A percentile compares a stretch with the other conserved stretches of the same genome.
phyloP scores from a whole-genome alignment of 2,888 invertebrate species.

The Drosophila fungiperda region DNA sequence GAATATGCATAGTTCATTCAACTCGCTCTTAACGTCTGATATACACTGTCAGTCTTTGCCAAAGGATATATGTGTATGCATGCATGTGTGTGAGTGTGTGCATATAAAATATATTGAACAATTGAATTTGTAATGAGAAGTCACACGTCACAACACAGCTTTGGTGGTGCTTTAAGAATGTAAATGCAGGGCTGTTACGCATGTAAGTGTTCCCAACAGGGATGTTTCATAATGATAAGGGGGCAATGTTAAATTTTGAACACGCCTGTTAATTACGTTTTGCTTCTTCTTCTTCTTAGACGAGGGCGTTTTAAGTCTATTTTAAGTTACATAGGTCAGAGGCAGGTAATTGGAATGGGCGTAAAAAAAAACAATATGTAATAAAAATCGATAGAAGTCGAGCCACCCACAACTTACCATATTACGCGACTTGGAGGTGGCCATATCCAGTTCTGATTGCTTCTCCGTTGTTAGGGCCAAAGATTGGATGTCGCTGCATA shows the following conservation, averaged over 20 bases:
- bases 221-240: conserved; percentile 34
- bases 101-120: not conserved
- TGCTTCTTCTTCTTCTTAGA: not conserved
- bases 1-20: not conserved
- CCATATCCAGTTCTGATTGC: conserved; percentile 42
- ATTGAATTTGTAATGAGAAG: conserved; percentile 6
- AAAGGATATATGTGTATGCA: not conserved
- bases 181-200: conserved; percentile 30
- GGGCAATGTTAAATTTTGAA: conserved; percentile 8
- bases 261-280: conserved; percentile 28
- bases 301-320: conserved; percentile 29
- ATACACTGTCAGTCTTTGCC: not conserved
- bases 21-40: not conserved
- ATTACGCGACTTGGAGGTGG: conserved; percentile 64
- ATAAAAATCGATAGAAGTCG: conserved; percentile 46
- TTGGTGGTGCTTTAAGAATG: conserved; percentile 9
- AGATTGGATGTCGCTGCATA: conserved; percentile 56
- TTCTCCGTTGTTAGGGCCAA: conserved; percentile 36
- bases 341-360: conserved; percentile 10
- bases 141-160: not conserved
- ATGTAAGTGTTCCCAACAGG: conserved; percentile 4
- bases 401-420: conserved; percentile 59
- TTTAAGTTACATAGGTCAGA: conserved; percentile 66
- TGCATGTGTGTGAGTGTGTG: not conserved
- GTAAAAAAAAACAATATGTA: conserved; percentile 1